These are phyloP conservation scores for Fistularia commersonii DNA, from an alignment of 2,797 vertebrate genomes.

Conservation along the genomic window DNA sequence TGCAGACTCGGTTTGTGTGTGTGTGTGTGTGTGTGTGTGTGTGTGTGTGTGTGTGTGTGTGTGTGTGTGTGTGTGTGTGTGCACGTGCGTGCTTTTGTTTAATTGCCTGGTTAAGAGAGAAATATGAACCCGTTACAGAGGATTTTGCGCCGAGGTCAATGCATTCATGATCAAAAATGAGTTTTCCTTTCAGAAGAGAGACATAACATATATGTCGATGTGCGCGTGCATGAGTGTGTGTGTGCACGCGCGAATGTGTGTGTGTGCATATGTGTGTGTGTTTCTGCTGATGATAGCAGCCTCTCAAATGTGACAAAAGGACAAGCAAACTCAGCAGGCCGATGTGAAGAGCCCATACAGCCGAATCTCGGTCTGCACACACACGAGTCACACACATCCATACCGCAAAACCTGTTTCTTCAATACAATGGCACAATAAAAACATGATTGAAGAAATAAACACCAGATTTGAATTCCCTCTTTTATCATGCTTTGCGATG, in stretches of 20 bases:
- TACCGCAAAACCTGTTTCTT: slow-evolving; percentile 1
- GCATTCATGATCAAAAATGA: slow-evolving; percentile 12
- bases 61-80: slow-evolving; percentile 15
- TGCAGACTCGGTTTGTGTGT: slow-evolving; percentile 22
- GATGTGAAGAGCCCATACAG: slow-evolving; percentile 50
- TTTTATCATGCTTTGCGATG: no score
- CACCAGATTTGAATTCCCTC: no score
- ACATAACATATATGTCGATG: slow-evolving; percentile 3
- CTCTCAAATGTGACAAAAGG: slow-evolving; percentile 80
- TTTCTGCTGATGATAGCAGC: slow-evolving; percentile 77
- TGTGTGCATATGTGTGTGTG: slow-evolving; percentile 22
- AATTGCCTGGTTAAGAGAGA: slow-evolving; percentile 5
- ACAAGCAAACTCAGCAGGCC: slow-evolving; percentile 81
- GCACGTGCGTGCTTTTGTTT: slow-evolving; percentile 5
- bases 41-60: slow-evolving; percentile 12
- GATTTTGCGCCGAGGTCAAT: slow-evolving; percentile 1
- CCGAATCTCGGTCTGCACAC: slow-evolving; percentile 12
- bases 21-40: slow-evolving; percentile 15
- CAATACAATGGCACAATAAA: background rate
- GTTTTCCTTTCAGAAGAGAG: slow-evolving; percentile 13
- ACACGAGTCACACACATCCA: slow-evolving; percentile 18
- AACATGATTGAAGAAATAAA: no score
- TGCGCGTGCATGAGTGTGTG: slow-evolving; percentile 6
- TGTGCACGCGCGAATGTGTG: slow-evolving; percentile 18
- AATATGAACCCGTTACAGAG: background rate